Percentiles rank a stretch among this genome's conserved stretches.
Conservation (phyloP, 2,888 invertebrate species). For the Arctia plantaginis region DNA sequence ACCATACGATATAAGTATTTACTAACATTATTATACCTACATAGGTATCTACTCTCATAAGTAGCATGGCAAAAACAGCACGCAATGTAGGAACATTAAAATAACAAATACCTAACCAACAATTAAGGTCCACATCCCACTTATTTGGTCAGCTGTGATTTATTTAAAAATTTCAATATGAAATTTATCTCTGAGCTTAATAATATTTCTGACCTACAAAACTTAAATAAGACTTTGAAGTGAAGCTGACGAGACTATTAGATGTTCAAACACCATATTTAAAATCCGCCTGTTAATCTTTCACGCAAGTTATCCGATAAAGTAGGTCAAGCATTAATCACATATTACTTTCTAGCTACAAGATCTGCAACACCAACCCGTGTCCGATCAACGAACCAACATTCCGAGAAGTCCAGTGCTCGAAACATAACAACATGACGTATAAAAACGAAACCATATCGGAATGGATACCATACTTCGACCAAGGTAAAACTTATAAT, state of each 20-base stretch:
- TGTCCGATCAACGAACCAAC: slow-evolving; percentile 90
- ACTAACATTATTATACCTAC: no score
- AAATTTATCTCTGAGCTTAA: neutral
- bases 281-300: neutral
- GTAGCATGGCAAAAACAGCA: neutral
- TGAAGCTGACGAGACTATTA: neutral
- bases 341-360: slow-evolving; percentile 83
- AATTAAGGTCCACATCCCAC: no score
- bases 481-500: slow-evolving; percentile 84
- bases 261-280: neutral
- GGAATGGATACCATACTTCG: slow-evolving; percentile 91
- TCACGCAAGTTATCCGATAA: neutral
- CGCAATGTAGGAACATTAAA: neutral
- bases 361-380: slow-evolving; percentile 92
- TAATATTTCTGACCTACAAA: neutral
- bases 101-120: no score
- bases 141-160: neutral
- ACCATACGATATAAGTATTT: neutral
- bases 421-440: slow-evolving; percentile 89
- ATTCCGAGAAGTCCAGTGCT: slow-evolving; percentile 92
- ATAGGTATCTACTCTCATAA: no score
- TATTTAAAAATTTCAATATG: neutral
- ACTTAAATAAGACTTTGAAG: neutral
- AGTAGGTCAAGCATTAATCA: slow-evolving; percentile 13
- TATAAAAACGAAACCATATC: slow-evolving; percentile 89